Conservation (phyloP, 2,113 vertebrate species). For the mouse (Mus musculus) region DNA sequence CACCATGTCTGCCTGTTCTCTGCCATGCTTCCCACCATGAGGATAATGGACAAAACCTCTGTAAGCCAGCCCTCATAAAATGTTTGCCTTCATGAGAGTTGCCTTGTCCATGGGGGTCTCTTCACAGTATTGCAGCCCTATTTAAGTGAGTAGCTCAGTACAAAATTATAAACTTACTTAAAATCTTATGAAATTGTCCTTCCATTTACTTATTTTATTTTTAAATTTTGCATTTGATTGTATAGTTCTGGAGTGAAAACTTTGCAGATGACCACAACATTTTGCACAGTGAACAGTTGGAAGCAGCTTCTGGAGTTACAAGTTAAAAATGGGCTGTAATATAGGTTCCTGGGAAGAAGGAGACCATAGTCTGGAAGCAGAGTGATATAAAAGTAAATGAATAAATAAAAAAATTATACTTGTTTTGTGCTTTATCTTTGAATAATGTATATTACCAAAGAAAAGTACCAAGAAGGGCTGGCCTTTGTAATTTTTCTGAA, state of each 20-base stretch:
- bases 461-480: neutral
- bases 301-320: neutral
- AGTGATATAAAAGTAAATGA: neutral
- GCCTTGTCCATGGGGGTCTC: too few species aligned
- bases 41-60: too few species aligned
- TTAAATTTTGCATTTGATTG: neutral
- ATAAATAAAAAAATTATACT: neutral
- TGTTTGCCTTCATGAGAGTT: too few species aligned
- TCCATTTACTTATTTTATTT: neutral
- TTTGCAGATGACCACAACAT: neutral
- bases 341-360: neutral
- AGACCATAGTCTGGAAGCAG: neutral
- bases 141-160: too few species aligned
- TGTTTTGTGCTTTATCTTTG: neutral
- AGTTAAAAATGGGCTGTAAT: neutral
- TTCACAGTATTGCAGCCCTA: too few species aligned
- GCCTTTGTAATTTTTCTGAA: neutral
- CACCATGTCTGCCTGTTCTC: too few species aligned
- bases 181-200: neutral
- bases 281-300: neutral
- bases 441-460: neutral
- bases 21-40: too few species aligned
- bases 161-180: neutral
- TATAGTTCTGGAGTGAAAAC: too few species aligned
- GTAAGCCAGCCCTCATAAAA: too few species aligned